Conservation (phyloP, 2,888 invertebrate species). For the Andrena minutula region DNA sequence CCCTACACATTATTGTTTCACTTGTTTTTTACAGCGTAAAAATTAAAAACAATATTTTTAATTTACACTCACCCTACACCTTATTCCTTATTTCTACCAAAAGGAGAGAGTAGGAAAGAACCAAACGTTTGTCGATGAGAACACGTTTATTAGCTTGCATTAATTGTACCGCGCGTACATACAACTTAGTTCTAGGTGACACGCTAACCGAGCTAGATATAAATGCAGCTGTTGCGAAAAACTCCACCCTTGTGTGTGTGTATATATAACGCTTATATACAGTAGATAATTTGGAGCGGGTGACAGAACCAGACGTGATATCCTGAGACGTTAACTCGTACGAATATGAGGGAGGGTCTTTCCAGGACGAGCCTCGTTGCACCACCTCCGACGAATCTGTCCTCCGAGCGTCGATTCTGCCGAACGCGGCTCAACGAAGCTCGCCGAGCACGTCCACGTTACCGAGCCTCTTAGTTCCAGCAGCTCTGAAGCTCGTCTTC, state of each 20-base stretch:
- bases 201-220: slow-evolving; percentile 55
- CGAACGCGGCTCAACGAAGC: slow-evolving; percentile 2
- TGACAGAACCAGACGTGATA: slow-evolving; percentile 50
- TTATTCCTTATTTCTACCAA: neutral
- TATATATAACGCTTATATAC: slow-evolving; percentile 67
- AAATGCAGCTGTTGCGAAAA: slow-evolving; percentile 49
- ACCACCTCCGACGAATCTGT: neutral
- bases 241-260: slow-evolving; percentile 53
- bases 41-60: too few relatives aligned
- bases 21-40: too few relatives aligned
- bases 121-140: slow-evolving; percentile 12
- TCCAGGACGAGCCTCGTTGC: slow-evolving; percentile 26
- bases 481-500: slow-evolving; percentile 72
- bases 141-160: slow-evolving; percentile 61
- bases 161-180: slow-evolving; percentile 80
- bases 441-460: slow-evolving; percentile 17
- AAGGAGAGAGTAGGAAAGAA: neutral
- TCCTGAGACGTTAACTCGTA: slow-evolving; percentile 76
- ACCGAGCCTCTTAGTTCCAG: slow-evolving; percentile 50
- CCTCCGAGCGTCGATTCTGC: neutral
- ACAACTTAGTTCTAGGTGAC: slow-evolving; percentile 77
- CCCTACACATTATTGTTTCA: too few relatives aligned
- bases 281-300: slow-evolving; percentile 50
- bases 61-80: too few relatives aligned
- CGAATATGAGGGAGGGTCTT: slow-evolving; percentile 59